Evolutionary conservation across 2,113 vertebrate genomes (phyloP), one percentile per base, ranked within the genome.

Genomic region (Condylura cristata): DNA sequence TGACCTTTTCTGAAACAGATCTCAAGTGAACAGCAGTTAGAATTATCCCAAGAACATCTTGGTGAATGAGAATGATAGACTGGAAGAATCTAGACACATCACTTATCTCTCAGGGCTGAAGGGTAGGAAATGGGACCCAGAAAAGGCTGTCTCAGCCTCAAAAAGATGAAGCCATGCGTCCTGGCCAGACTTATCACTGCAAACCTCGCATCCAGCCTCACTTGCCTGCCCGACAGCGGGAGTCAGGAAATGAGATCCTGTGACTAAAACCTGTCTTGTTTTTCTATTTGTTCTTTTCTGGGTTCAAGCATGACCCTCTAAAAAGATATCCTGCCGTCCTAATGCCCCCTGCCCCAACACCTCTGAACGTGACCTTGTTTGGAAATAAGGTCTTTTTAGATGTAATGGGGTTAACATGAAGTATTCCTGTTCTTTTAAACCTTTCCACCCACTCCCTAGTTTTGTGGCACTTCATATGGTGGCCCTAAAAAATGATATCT

Each of bases 221-320:
- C 32, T 63, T 0, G 2, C 24, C 72, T 1, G 12, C 0, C 1
- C 8, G 30, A 5, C n/a, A 24, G 48, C 17, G 0, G 6, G 22
- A 26, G 2, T 37, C 39, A 0, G 48, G 22, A 7, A 8, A 0
- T 8, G 60, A 56, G 11, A 34, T 0, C 1, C 0, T 0, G 0
- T 17, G 58, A 61, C 74, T 30, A 10, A 66, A 24, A n/a, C 26
- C 32, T 9, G 24, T n/a, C 72, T 68, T 16, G 17, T 4, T 8
- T 63, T 30, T 60, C 46, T 46, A 46, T n/a, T 56, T 26, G 24
- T 12, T 56, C 34, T 56, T 81, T 41, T 9, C 4, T 26, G 37
- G 51, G 24, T 16, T 86, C 34, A 82, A 28, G 1, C 39, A 14
- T 6, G 22, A 20, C 60, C 81, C 63, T 37, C 56, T 18, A 41